These are phyloP conservation scores for Arctocebus calabarensis DNA, from an alignment of 2,797 vertebrate genomes.

Conservation along the genomic window DNA sequence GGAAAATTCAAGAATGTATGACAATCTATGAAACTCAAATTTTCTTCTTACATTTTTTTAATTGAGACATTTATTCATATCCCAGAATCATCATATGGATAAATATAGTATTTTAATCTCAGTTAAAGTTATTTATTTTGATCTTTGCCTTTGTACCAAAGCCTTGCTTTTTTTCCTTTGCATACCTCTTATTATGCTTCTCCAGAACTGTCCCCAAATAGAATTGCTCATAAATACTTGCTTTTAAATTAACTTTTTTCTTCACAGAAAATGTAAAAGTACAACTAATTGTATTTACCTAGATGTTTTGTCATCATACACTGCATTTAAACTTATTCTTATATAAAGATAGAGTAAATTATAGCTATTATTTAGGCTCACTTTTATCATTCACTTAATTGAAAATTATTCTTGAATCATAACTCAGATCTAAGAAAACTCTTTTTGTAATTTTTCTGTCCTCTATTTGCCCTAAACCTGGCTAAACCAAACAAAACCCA, in stretches of 20 bases:
- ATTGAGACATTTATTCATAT: slow-evolving; percentile 22
- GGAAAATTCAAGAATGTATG: neutral
- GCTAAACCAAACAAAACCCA: slow-evolving; percentile 61
- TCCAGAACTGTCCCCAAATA: neutral
- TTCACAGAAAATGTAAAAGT: slow-evolving; percentile 34
- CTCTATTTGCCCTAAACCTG: slow-evolving; percentile 1
- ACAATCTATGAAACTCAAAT: neutral
- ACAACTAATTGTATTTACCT: neutral
- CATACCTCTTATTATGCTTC: neutral
- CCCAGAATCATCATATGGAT: neutral
- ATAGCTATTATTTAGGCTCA: neutral
- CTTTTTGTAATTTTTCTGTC: neutral
- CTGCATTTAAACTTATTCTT: slow-evolving; percentile 9
- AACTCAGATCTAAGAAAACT: neutral
- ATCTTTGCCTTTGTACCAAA: neutral
- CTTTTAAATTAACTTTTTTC: neutral
- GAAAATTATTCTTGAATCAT: neutral
- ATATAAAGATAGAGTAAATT: neutral
- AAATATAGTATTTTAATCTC: neutral
- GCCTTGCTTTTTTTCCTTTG: neutral
- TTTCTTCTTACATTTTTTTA: neutral
- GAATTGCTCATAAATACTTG: slow-evolving; percentile 25
- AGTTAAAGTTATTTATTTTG: slow-evolving; percentile 2
- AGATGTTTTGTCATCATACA: neutral
- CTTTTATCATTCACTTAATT: slow-evolving; percentile 44